Percentiles rank a stretch among this genome's conserved stretches.
These are phyloP conservation scores for Sardinella longiceps DNA, from an alignment of 2,797 vertebrate genomes.

Conservation along the genomic window DNA sequence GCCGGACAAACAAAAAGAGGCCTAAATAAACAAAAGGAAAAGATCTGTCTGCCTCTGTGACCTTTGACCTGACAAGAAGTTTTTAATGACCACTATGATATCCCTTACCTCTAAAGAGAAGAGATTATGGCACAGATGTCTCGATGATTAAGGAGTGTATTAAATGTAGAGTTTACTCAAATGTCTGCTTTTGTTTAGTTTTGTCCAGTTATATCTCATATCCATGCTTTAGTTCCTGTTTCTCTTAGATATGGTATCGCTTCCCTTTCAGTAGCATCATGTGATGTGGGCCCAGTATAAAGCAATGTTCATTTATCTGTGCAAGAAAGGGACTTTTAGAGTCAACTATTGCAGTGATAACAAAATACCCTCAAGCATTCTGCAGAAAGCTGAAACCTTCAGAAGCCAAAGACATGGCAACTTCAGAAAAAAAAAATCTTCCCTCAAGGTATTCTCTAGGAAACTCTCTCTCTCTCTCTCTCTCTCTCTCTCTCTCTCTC, in stretches of 20 bases:
- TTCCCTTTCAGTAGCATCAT: slow-evolving; percentile 46
- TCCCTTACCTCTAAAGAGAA: not conserved
- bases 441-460: not conserved
- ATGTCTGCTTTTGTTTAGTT: not conserved
- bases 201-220: slow-evolving; percentile 33
- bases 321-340: not conserved
- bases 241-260: slow-evolving; percentile 44
- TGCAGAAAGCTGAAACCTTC: not conserved
- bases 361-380: not conserved
- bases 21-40: slow-evolving; percentile 32
- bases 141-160: not conserved
- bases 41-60: not conserved
- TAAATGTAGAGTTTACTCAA: not conserved
- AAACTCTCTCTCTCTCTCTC: not conserved
- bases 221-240: slow-evolving; percentile 50
- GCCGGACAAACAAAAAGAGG: not conserved
- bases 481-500: not conserved
- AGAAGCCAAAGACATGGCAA: not conserved
- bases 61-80: too few relatives aligned
- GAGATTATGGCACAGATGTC: not conserved
- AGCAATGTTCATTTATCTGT: not conserved
- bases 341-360: not conserved
- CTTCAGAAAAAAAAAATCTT: not conserved
- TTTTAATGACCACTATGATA: too few relatives aligned
- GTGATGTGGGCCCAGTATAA: slow-evolving; percentile 41